phyloP scores from a whole-genome alignment of 2,797 vertebrate genomes.

The Micromesistius poutassou region DNA sequence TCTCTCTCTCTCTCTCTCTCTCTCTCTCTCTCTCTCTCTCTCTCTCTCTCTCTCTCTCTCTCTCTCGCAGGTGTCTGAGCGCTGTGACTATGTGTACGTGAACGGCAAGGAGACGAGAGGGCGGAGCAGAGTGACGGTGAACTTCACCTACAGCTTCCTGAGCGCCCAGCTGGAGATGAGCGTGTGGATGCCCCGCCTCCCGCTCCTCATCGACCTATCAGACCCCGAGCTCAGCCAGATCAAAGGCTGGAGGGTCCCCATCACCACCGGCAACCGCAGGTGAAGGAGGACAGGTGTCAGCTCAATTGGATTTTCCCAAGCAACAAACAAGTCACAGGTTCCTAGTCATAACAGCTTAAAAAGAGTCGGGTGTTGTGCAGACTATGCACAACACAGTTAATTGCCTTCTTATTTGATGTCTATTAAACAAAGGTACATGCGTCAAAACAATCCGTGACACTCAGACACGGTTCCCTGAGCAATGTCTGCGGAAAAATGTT shows the following conservation, averaged over 20 bases:
- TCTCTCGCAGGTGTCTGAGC: conserved; percentile 81
- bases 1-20: conserved; percentile 6
- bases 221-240: conserved; percentile 93
- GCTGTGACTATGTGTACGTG: conserved; percentile 89
- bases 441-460: too few relatives aligned
- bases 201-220: conserved; percentile 85
- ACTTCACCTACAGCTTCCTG: conserved; percentile 90
- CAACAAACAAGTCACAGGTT: neutral
- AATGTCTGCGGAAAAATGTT: too few relatives aligned
- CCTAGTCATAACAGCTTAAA: too few relatives aligned
- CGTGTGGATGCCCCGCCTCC: conserved; percentile 89
- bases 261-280: conserved; percentile 73
- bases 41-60: conserved; percentile 33
- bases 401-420: too few relatives aligned
- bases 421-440: too few relatives aligned
- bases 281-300: conserved; percentile 25
- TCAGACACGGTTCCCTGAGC: too few relatives aligned
- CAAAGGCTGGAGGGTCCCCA: conserved; percentile 88
- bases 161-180: conserved; percentile 82
- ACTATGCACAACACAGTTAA: too few relatives aligned
- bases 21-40: neutral
- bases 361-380: too few relatives aligned
- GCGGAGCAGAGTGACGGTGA: conserved; percentile 76
- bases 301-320: neutral
- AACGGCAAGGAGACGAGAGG: conserved; percentile 90